Conservation (phyloP, 2,888 invertebrate genomes). For the Xiphydria camelus region DNA sequence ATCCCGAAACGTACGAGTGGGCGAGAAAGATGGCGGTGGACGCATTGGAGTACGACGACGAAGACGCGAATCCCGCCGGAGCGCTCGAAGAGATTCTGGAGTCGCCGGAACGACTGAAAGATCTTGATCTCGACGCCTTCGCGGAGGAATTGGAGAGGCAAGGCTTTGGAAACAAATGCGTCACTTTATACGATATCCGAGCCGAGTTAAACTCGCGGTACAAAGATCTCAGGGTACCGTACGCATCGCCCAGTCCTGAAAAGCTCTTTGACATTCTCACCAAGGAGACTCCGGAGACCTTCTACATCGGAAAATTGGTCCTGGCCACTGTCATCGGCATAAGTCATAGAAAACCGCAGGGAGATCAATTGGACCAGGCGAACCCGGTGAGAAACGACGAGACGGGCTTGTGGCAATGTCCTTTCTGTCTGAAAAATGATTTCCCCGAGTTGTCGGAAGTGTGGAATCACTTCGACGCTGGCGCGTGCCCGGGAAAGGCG, state of each 20-base stretch:
- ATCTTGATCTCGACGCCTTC: constrained; percentile 97
- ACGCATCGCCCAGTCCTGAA: constrained; percentile 78
- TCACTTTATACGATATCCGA: constrained; percentile 95
- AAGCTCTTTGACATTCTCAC: constrained; percentile 94
- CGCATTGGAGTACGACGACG: constrained; percentile 97
- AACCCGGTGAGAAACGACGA: constrained; percentile 95
- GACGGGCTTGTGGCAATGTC: constrained; percentile 96
- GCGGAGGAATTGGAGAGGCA: constrained; percentile 95
- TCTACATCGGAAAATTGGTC: constrained; percentile 86
- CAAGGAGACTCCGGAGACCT: constrained; percentile 93
- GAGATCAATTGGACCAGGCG: constrained; percentile 92
- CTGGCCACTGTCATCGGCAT: constrained; percentile 81
- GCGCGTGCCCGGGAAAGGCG: constrained; percentile 93
- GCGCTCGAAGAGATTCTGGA: constrained; percentile 97
- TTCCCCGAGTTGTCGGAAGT: constrained; percentile 96
- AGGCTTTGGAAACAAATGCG: constrained; percentile 84
- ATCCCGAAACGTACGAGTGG: constrained; percentile 99
- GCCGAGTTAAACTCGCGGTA: constrained; percentile 93
- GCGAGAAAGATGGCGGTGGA: constrained; percentile 99
- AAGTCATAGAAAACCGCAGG: constrained; percentile 84
- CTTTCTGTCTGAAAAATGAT: constrained; percentile 94
- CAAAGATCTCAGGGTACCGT: constrained; percentile 83
- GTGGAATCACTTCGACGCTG: constrained; percentile 98
- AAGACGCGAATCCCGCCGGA: constrained; percentile 94
- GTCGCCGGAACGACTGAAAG: constrained; percentile 90